Evolutionary conservation across 2,113 vertebrate species (phyloP).

Genomic region (Anarhynchus alexandrinus): DNA sequence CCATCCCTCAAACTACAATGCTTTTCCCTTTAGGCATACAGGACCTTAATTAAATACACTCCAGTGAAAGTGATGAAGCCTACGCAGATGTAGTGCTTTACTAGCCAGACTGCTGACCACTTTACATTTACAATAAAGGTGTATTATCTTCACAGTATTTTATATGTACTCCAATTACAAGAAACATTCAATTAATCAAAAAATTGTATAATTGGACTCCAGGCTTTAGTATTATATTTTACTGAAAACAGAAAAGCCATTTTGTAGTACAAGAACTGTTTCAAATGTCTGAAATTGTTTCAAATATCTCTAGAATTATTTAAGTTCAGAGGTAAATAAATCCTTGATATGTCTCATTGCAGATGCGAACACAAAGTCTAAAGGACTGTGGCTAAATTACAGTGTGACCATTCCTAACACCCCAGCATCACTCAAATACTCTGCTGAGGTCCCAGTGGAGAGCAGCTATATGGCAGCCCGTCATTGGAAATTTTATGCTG

Average conservation of each 20-base stretch:
- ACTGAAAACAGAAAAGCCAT: background rate
- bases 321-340: background rate
- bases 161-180: background rate
- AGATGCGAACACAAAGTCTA: background rate
- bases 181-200: background rate
- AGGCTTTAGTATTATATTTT: background rate
- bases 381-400: background rate
- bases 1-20: background rate
- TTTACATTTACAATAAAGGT: background rate
- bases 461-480: background rate
- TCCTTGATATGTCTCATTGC: background rate
- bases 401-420: background rate
- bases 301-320: background rate
- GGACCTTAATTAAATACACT: background rate
- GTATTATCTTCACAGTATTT: background rate
- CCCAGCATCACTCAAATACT: background rate
- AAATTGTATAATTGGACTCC: background rate
- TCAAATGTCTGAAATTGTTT: background rate
- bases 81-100: background rate
- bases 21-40: background rate
- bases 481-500: background rate
- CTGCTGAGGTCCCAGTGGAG: background rate
- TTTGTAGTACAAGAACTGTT: background rate
- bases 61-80: background rate
- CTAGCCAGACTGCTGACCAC: background rate